Evolutionary conservation across 1,140 invertebrate genomes (phyloP), one percentile per base, ranked within the genome.

Genomic region (Halesus radiatus): DNA sequence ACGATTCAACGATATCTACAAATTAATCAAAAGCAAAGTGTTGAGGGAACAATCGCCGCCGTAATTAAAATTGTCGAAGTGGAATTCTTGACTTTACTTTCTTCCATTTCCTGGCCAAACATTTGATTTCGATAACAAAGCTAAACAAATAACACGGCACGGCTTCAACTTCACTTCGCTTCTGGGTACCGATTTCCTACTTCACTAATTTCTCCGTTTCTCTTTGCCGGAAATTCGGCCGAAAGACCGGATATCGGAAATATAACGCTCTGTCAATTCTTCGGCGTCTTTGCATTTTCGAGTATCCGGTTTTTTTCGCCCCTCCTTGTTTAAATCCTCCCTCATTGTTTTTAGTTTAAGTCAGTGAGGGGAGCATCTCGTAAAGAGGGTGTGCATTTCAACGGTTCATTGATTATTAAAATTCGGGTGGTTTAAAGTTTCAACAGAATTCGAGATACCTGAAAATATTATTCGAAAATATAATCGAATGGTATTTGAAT

Each of bases 371-470:
- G 76, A 74, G 60, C 26, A 32, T 75, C 53, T 75, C 58, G 16
- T 8, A 10, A 45, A 45, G 66, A 68, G 81, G 79, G 73, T 82
- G 76, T 77, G 50, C 78, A 74, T 82, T 82, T 82, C 81, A 82
- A 82, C 76, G 81, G 81, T 82, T 82, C 81, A 82, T 82, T 82
- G 81, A 82, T 82, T 82, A 82, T 82, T 82, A 82, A 82, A 82
- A 82, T 82, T 82, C 70, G 78, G 74, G 72, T 52, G 62, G 77
- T 80, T 32, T 80, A 26, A 58, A 54, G 81, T 77, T 76, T 53
- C 78, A 64, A 45, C n/a, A 56, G 23, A 64, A 29, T 29, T 13
- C 15, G 23, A 64, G 3, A 29, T 64, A 64, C 60, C 60, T 23
- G 60, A 13, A 64, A 15, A 56, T 56, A 18, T 56, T 56, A 22